Conservation (phyloP, 2,797 vertebrate species). For the Hapalemur alaotrensis region DNA sequence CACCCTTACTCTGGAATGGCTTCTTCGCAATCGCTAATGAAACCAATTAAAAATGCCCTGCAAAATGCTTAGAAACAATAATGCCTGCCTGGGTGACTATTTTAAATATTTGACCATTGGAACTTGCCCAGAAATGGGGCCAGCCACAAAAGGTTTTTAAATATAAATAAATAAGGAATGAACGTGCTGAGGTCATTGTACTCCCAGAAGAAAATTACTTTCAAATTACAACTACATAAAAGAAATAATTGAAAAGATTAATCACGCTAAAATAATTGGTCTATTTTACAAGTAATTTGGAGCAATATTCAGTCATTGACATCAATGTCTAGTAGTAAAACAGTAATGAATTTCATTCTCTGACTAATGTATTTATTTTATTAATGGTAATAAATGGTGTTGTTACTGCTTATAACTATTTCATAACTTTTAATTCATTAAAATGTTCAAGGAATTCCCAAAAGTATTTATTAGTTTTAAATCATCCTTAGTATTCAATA, state of each 20-base stretch:
- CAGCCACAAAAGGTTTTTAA: conserved; percentile 47
- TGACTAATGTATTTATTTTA: conserved; percentile 86
- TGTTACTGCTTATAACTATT: conserved; percentile 83
- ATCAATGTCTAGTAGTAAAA: conserved; percentile 85
- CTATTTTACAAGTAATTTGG: conserved; percentile 84
- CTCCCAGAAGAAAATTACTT: conserved; percentile 73
- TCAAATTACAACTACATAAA: conserved; percentile 78
- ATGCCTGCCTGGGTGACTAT: neutral
- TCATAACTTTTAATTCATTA: conserved; percentile 85
- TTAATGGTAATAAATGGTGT: conserved; percentile 84
- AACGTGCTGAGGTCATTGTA: conserved; percentile 62
- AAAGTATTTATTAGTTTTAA: conserved; percentile 83
- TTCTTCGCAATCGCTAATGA: conserved; percentile 37
- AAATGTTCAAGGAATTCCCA: conserved; percentile 81
- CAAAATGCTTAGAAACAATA: conserved; percentile 2
- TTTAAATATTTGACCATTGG: conserved; percentile 36
- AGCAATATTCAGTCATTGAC: conserved; percentile 82
- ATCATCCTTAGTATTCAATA: conserved; percentile 70
- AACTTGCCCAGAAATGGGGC: conserved; percentile 38
- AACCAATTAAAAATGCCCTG: conserved; percentile 31
- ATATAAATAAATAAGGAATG: conserved; percentile 72
- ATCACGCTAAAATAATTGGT: conserved; percentile 80
- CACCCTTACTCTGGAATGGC: neutral
- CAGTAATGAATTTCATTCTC: conserved; percentile 80
- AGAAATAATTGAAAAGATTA: conserved; percentile 83